phyloP scores from a whole-genome alignment of 2,888 invertebrate genomes.

The Oeneis ivallda region DNA sequence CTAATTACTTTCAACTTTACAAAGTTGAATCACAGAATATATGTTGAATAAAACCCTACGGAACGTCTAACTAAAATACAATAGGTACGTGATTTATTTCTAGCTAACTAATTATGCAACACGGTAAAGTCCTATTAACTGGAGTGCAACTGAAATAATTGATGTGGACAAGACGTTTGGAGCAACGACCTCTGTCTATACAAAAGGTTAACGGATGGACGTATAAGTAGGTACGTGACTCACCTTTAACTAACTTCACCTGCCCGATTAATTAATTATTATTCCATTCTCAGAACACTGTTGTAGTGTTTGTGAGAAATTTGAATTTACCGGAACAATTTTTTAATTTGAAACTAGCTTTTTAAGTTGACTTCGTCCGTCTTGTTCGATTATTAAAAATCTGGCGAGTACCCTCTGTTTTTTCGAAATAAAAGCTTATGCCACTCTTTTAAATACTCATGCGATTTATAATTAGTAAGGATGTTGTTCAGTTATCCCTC shows the following conservation, averaged over 20 bases:
- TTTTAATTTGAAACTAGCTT: slow-evolving; percentile 10
- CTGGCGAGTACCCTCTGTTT: too few species aligned
- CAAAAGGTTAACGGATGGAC: slow-evolving; percentile 33
- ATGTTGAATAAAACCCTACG: too few species aligned
- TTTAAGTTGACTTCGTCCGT: background rate
- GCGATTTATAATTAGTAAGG: too few species aligned
- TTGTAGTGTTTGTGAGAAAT: background rate
- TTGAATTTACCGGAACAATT: slow-evolving; percentile 20
- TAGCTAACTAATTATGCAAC: slow-evolving; percentile 15
- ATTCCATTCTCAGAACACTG: slow-evolving; percentile 23
- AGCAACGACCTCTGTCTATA: slow-evolving; percentile 31
- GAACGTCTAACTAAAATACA: background rate
- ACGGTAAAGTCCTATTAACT: background rate
- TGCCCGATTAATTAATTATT: slow-evolving; percentile 25
- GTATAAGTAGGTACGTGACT: slow-evolving; percentile 7
- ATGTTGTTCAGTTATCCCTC: too few species aligned
- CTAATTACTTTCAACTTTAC: too few species aligned
- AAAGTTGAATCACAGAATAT: too few species aligned
- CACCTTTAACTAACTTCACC: slow-evolving; percentile 27
- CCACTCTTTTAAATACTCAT: too few species aligned
- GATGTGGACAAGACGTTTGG: slow-evolving; percentile 12
- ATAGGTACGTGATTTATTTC: background rate
- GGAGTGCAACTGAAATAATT: slow-evolving; percentile 16
- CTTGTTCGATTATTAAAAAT: too few species aligned
- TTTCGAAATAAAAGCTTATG: too few species aligned